Base-by-base conservation (phyloP, 1,140 invertebrate species). In the Drepana arcuata region DNA sequence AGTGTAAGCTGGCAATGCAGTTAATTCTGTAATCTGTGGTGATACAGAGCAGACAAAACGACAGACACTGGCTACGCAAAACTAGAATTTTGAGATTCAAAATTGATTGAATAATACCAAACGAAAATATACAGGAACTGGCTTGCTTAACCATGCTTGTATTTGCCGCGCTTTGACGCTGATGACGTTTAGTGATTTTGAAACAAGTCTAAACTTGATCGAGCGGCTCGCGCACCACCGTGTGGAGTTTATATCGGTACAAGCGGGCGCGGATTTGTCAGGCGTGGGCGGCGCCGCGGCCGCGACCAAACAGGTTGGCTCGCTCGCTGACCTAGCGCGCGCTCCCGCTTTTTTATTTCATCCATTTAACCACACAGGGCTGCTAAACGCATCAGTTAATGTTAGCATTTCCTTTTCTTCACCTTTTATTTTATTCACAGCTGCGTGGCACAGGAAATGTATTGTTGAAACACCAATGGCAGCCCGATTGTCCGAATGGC, bases 201-300 rank as follows among this genome's bases (percentile, higher is more conserved):
- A 52, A 67, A 73, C 73, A 78, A 59, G 73, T 78, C 61, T 49
- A 56, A 57, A 72, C 73, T 64, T 64, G 73, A 66, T 64, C 56
- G 47, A 36, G 50, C 62, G 54, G 46, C 68, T 69, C 53, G 45
- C 41, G 41, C n/a, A n/a, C n/a, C n/a, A n/a, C n/a, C n/a, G n/a
- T n/a, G n/a, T n/a, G n/a, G n/a, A n/a, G n/a, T n/a, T n/a, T n/a
- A n/a, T n/a, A n/a, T n/a, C n/a, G n/a, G n/a, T n/a, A n/a, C n/a
- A n/a, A n/a, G n/a, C n/a, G n/a, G n/a, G n/a, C n/a, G n/a, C 69
- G 60, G 75, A 78, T 81, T 81, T 81, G 72, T 70, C 55, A 63
- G 69, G 59, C 64, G 73, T 74, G 58, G 73, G 71, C 65, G 68
- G 51, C 44, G 48, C 52, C 50, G 57, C 48, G 54, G 47, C 41